These are phyloP conservation scores for Threskiornis aethiopicus DNA, from an alignment of 2,797 vertebrate genomes.

Conservation along the genomic window DNA sequence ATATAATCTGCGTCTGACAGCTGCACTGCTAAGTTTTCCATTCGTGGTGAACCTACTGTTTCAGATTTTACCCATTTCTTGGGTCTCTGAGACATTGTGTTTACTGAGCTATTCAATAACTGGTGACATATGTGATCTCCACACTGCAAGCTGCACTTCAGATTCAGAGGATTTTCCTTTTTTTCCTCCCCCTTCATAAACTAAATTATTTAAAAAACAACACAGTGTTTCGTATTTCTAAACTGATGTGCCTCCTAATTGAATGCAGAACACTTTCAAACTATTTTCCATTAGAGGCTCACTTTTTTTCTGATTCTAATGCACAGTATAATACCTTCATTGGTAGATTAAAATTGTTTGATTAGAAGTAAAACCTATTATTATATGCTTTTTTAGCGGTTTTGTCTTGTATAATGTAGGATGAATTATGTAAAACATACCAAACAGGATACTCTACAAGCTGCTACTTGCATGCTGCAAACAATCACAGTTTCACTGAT, in stretches of 20 bases:
- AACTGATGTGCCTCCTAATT: conserved; percentile 49
- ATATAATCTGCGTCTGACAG: conserved; percentile 77
- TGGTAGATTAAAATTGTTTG: conserved; percentile 61
- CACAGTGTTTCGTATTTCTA: conserved; percentile 57
- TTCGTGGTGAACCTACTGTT: not conserved
- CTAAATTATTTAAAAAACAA: conserved; percentile 58
- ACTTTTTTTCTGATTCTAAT: conserved; percentile 48
- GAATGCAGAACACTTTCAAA: conserved; percentile 59
- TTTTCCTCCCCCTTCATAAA: conserved; percentile 22
- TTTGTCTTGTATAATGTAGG: conserved; percentile 59
- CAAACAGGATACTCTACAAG: conserved; percentile 63
- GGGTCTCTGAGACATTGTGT: not conserved
- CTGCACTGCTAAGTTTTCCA: conserved; percentile 43
- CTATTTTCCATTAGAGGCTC: conserved; percentile 34
- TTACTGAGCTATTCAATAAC: not conserved
- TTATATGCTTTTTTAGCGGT: conserved; percentile 56
- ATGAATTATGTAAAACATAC: conserved; percentile 66
- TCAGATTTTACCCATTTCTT: conserved; percentile 4
- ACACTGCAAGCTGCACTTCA: conserved; percentile 17
- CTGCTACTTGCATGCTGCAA: conserved; percentile 65
- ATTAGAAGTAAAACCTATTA: conserved; percentile 55
- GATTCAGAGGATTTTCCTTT: conserved; percentile 7
- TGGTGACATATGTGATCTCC: not conserved
- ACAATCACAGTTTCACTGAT: conserved; percentile 73
- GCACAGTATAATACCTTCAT: conserved; percentile 38